Evolutionary conservation across 92 coral and sea anemone genomes (phyloP), one percentile per base, ranked within the genome.

Genomic region (Epizoanthus scotinus): DNA sequence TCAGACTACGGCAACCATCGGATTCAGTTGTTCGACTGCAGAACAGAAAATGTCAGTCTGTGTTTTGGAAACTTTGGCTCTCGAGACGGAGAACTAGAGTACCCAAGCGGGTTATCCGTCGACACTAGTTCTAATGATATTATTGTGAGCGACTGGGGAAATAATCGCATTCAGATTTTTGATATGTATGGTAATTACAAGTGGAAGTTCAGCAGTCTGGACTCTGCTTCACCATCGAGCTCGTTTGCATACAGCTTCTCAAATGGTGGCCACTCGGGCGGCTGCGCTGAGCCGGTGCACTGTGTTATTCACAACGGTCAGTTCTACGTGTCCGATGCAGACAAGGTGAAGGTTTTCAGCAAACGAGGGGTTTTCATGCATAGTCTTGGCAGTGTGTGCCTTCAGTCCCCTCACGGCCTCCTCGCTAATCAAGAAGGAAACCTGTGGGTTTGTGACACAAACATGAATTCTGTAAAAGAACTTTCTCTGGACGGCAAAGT

Each of bases 1-100:
- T 73, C 79, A 13, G 79, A 73, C 22, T 73, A 73, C 59, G 79
- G 79, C 3, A 73, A 73, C 79, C 79, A 73, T 22, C 79, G 79
- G 12, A 73, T 73, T 47, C 79, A 73, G 22, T 18, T 73, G 63
- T 73, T 53, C 42, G 79, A 73, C 59, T 25, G 44, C 31, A 73
- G 79, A 73, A 42, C 44, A 7, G 79, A 60, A 50, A 73, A 53
- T 52, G 55, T 73, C 14, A 26, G 64, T 47, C 59, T 53, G 31
- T 28, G 62, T 5, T 73, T 73, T 24, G 79, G 79, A 1, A 50
- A 59, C 59, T 59, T 59, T 40, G 79, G 79, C 18, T 50, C 79
- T 13, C 42, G 42, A 17, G 79, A 73, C 12, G 79, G 79, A 4
- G 44, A 73, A 20, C 63, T 73, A 2, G 36, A 22, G 34, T 73